Evolutionary conservation across 2,113 vertebrate genomes (phyloP).

Genomic region (Chascanopsetta lugubris): DNA sequence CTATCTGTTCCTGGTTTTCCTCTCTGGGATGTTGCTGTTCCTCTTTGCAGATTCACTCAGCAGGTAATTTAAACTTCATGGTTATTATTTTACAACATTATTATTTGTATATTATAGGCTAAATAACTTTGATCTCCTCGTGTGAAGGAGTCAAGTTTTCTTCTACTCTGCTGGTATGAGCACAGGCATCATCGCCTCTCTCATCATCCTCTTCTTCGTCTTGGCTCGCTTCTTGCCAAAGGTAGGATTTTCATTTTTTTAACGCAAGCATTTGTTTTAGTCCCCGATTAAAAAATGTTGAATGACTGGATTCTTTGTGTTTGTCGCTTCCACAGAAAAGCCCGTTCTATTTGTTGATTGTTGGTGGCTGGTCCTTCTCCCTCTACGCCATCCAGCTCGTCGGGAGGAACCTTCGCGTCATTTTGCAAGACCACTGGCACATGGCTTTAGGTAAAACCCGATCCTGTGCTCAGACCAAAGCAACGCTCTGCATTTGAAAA

Average conservation of each 20-base stretch:
- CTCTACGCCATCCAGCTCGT: slow-evolving; percentile 93
- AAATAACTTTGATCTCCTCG: not conserved
- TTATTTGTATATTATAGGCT: slow-evolving; percentile 12
- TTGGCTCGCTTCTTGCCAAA: slow-evolving; percentile 89
- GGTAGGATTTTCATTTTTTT: slow-evolving; percentile 73
- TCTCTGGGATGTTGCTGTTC: slow-evolving; percentile 88
- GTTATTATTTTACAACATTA: not conserved
- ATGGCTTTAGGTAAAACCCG: slow-evolving; percentile 85
- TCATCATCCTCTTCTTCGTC: slow-evolving; percentile 90
- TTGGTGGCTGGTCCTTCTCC: slow-evolving; percentile 96
- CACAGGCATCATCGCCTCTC: slow-evolving; percentile 90
- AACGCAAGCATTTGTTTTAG: no score
- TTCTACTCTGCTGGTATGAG: slow-evolving; percentile 94
- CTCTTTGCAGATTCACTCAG: slow-evolving; percentile 90
- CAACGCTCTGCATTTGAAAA: no score
- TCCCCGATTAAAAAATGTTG: no score
- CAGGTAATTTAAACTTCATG: slow-evolving; percentile 79
- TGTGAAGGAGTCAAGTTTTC: slow-evolving; percentile 90
- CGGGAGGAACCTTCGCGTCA: slow-evolving; percentile 88
- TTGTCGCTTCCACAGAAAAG: slow-evolving; percentile 85
- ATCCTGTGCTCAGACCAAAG: not conserved
- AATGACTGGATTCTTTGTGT: no score
- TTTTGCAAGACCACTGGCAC: slow-evolving; percentile 90
- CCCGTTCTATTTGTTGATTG: slow-evolving; percentile 89
- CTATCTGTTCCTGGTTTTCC: slow-evolving; percentile 87